A percentile compares a stretch with the other conserved stretches of the same genome.
These are phyloP conservation scores for Athene noctua DNA, from an alignment of 2,113 vertebrate genomes.

Conservation along the genomic window DNA sequence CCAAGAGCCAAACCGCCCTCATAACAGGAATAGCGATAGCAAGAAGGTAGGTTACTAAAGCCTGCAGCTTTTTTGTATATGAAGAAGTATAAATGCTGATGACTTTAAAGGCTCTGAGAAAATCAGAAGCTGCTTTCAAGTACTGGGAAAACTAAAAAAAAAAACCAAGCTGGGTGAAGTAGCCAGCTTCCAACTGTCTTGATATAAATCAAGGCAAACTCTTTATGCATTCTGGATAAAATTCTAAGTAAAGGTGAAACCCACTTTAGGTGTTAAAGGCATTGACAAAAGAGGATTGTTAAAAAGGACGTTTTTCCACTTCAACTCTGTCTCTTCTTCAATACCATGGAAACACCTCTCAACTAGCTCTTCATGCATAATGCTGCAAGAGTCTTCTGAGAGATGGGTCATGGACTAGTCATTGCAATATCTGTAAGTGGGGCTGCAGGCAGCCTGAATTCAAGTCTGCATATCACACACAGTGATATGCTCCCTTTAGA, in stretches of 20 bases:
- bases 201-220: conserved; percentile 7
- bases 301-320: not conserved
- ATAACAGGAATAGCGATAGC: accelerated
- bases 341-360: not conserved
- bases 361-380: not conserved
- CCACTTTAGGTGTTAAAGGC: not conserved
- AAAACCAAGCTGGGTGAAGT: not conserved
- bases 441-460: not conserved
- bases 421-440: not conserved
- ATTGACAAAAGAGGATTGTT: not conserved
- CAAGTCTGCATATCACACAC: not conserved
- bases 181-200: conserved; percentile 30
- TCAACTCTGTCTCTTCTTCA: not conserved
- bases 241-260: not conserved
- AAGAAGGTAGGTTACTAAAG: not conserved
- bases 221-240: not conserved
- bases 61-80: not conserved
- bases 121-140: not conserved
- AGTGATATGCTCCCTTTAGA: not conserved
- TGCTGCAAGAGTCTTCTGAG: not conserved
- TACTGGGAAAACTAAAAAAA: not conserved
- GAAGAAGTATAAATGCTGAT: not conserved
- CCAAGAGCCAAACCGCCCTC: not conserved
- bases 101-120: not conserved
- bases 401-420: not conserved